A percentile compares a stretch with the other conserved stretches of the same genome.
Conservation (phyloP, 2,113 vertebrate genomes). For the Heteronetta atricapilla region DNA sequence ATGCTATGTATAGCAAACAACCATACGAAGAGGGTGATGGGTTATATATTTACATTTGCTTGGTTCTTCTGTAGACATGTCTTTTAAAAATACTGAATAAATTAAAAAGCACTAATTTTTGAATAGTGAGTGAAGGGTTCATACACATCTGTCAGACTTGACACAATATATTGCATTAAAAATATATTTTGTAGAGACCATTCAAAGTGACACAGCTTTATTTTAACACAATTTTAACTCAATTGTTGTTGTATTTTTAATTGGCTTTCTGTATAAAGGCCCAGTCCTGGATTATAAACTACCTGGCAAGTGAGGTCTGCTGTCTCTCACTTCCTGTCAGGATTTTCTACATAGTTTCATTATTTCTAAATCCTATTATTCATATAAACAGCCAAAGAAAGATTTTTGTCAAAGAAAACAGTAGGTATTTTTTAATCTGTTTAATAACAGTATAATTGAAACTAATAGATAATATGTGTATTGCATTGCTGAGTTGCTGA, state of each 20-base stretch:
- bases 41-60: background rate
- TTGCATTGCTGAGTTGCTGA: background rate
- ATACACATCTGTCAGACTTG: background rate
- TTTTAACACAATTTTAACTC: background rate
- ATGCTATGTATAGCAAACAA: background rate
- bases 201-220: background rate
- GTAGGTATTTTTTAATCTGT: background rate
- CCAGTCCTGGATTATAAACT: background rate
- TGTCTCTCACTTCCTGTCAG: background rate
- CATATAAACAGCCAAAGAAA: background rate
- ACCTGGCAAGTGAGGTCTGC: background rate
- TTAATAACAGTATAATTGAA: background rate
- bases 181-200: background rate
- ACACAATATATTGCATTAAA: background rate
- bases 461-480: background rate
- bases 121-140: background rate
- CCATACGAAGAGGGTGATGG: background rate
- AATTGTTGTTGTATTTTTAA: background rate
- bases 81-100: background rate
- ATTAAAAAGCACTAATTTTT: background rate
- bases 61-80: background rate
- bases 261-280: background rate
- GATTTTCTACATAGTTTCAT: background rate
- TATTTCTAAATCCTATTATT: background rate
- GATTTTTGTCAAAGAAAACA: background rate